Conservation (phyloP, 1,140 invertebrate genomes). For the Ooceraea biroi region DNA sequence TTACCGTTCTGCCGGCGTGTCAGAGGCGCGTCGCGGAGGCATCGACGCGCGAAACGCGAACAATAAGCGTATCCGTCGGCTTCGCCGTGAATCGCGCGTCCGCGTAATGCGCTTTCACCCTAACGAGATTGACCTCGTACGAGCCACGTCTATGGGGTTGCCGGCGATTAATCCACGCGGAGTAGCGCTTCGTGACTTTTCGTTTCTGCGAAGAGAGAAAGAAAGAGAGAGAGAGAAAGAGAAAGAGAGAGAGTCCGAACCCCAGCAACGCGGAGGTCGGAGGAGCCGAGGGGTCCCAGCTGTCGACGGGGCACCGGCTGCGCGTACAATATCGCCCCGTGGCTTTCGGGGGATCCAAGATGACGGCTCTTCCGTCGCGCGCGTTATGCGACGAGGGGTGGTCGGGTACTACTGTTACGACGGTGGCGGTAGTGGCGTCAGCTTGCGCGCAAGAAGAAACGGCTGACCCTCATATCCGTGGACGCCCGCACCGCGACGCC, state of each 20-base stretch:
- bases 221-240: slow-evolving; percentile 2
- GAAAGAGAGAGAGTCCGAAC: background rate
- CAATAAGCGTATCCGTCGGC: slow-evolving; percentile 5
- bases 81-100: slow-evolving; percentile 46
- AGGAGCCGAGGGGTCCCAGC: slow-evolving; percentile 66
- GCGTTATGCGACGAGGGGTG: slow-evolving; percentile 61
- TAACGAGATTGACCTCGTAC: slow-evolving; percentile 66
- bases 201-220: slow-evolving; percentile 49
- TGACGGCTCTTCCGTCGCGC: slow-evolving; percentile 70
- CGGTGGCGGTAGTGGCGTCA: slow-evolving; percentile 63
- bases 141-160: slow-evolving; percentile 41
- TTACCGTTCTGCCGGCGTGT: background rate
- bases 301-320: slow-evolving; percentile 75
- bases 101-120: slow-evolving; percentile 69
- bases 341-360: slow-evolving; percentile 76
- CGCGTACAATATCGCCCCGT: slow-evolving; percentile 73
- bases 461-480: slow-evolving; percentile 64
- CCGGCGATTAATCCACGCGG: slow-evolving; percentile 68
- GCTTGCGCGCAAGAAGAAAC: slow-evolving; percentile 70
- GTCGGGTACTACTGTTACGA: slow-evolving; percentile 31
- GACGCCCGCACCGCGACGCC: background rate
- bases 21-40: background rate
- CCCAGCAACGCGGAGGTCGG: background rate
- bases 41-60: background rate
- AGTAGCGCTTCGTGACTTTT: slow-evolving; percentile 66